Base-by-base conservation (phyloP, 1,140 invertebrate species). In the Metopolophium dirhodum region DNA sequence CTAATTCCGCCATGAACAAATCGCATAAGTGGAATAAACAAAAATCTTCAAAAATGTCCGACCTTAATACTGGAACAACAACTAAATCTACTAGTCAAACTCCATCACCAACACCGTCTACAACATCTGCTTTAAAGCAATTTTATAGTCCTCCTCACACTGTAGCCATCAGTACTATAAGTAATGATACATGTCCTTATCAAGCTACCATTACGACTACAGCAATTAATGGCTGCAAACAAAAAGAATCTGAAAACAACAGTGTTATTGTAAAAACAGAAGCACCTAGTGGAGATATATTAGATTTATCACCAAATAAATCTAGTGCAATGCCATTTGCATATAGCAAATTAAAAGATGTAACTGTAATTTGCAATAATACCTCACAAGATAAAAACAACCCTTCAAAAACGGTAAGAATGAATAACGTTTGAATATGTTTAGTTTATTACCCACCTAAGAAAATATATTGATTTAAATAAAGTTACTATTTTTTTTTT, bases 291-390 rank as follows among this genome's bases (percentile, higher is more conserved):
- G 89, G 85, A 68, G 90, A 94, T 57, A n/a, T 94, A 89, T 88
- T 94, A 49, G 93, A 94, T 51, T 93, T 94, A 41, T 94, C 93
- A 2, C 93, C 93, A 35, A 93, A 77, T 93, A 94, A 94, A 88
- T 35, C 85, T 7, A 77, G 49, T 54, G 0, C 82, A 47, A 26
- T 86, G 7, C 37, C 82, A 57, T 86, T 85, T 83, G 30, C 68
- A 22, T 91, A 41, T 26, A 92, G 85, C 18, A 93, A 93, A 30
- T 57, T 57, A 85, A 93, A 93, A 85, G 91, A 86, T 93, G 77
- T 93, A 41, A 41, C 91, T 51, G 91, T 86, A 7, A 86, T 93
- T 86, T 51, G 82, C 37, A 93, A 93, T 54, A 92, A 92, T 45
- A 41, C 49, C 7, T 85, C 91, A 37, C 37, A 54, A 54, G 82